These are phyloP conservation scores for Stictonetta naevosa DNA, from an alignment of 2,113 vertebrate species.

Conservation along the genomic window DNA sequence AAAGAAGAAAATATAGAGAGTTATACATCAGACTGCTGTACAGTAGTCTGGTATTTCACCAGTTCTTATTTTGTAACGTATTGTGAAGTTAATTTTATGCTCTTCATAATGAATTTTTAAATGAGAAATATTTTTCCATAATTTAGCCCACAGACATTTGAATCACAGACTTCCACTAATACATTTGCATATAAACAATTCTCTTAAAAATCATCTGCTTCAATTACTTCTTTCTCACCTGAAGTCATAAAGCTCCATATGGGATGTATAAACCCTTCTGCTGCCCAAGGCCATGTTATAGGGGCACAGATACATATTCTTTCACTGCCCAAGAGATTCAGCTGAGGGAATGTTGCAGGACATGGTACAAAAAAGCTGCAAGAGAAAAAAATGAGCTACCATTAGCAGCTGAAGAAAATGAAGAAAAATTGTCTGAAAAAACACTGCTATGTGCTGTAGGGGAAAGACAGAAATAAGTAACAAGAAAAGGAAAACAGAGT, in stretches of 20 bases:
- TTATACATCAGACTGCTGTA: background rate
- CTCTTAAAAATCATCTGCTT: background rate
- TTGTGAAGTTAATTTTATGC: background rate
- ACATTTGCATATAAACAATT: background rate
- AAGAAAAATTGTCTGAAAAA: background rate
- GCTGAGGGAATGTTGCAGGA: background rate
- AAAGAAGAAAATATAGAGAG: background rate
- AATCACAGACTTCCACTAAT: background rate
- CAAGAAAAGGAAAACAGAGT: background rate
- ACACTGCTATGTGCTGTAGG: background rate
- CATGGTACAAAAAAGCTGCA: background rate
- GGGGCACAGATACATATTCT: background rate
- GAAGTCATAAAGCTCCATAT: background rate
- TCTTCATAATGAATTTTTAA: constrained; percentile 31
- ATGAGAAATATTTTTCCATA: background rate
- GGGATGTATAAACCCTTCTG: background rate
- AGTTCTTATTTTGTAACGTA: background rate
- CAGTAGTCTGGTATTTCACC: background rate
- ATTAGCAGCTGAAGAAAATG: background rate
- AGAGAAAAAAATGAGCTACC: background rate
- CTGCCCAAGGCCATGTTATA: fast-evolving
- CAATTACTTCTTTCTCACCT: constrained; percentile 4
- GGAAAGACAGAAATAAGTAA: background rate
- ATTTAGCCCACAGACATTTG: constrained; percentile 18
- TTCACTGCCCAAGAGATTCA: background rate